Conservation (phyloP, 1,140 invertebrate species). For the Callitettix versicolor region DNA sequence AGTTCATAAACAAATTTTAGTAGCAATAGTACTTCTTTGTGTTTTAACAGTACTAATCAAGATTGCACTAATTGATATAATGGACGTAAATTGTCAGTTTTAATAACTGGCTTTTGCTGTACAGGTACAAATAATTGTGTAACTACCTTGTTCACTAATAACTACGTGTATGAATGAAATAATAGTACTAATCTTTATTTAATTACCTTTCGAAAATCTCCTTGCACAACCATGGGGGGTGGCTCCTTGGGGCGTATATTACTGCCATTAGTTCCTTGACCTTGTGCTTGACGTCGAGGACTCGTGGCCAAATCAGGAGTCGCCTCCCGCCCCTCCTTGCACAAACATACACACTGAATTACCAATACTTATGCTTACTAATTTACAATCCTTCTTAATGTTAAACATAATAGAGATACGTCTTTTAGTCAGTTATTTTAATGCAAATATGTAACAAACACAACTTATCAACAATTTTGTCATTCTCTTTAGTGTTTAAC, state of each 20-base stretch:
- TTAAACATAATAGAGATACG: neutral
- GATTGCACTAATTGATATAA: no score
- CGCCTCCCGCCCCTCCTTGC: slow-evolving; percentile 73
- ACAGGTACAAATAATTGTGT: no score
- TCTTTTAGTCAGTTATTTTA: neutral
- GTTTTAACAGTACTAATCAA: no score
- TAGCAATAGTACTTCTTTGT: no score
- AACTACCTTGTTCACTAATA: no score
- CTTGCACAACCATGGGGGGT: slow-evolving; percentile 82
- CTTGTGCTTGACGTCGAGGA: slow-evolving; percentile 66
- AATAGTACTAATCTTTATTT: no score
- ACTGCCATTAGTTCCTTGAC: slow-evolving; percentile 40
- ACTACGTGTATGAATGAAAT: no score
- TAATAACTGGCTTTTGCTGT: no score
- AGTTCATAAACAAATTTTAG: no score
- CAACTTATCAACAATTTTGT: neutral
- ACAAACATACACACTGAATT: slow-evolving; percentile 25
- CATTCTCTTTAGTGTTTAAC: neutral
- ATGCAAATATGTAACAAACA: neutral
- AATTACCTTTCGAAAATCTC: slow-evolving; percentile 81
- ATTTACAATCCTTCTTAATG: no score
- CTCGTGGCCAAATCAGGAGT: slow-evolving; percentile 81
- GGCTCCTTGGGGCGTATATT: slow-evolving; percentile 51
- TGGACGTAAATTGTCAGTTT: no score
- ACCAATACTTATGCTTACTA: neutral